Base-by-base conservation (phyloP, 2,113 vertebrate genomes). In the Pseudolaguvia tuberculata region DNA sequence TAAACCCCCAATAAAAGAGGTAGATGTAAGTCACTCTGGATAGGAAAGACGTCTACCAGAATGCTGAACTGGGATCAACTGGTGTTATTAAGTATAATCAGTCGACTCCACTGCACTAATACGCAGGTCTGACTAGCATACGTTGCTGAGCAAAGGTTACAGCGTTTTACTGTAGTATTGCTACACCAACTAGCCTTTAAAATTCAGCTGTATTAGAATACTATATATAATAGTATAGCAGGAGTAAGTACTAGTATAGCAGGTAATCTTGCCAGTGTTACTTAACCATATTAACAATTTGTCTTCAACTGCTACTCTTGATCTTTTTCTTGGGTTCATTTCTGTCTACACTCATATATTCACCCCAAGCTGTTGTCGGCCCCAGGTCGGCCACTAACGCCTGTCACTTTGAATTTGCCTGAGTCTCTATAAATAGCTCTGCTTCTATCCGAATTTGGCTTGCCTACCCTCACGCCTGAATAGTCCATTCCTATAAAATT, bases 371-470 rank as follows among this genome's bases (percentile, higher is more conserved):
- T 79, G 77, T 65, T 57, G 55, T 52, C 55, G 57, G 21, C 72
- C 56, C 42, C 70, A 50, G 13, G 11, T n/a, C 59, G n/a, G 18
- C 45, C 55, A 29, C 72, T 25, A 45, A 65, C 58, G 48, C 72
- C 50, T 73, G 76, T 81, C 79, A 76, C 73, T 67, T 78, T 80
- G n/a, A 23, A 57, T 76, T 83, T 79, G 70, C 73, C 71, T 83
- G 51, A 63, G 57, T 4, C 31, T 50, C 61, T 77, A 79, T 72
- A 77, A 83, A 81, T 81, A 79, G 75, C 58, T 47, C 29, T 52
- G 20, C 57, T 50, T 72, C 68, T 66, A 72, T 74, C 67, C 62
- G 35, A 50, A 65, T 47, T 52, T 15, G 66, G 18, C 39, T 71
- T 21, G 21, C 31, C 58, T 53, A 20, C 35, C 29, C 42, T 17